Evolutionary conservation across 2,797 vertebrate species (phyloP).

Genomic region (Buceros bicornis): DNA sequence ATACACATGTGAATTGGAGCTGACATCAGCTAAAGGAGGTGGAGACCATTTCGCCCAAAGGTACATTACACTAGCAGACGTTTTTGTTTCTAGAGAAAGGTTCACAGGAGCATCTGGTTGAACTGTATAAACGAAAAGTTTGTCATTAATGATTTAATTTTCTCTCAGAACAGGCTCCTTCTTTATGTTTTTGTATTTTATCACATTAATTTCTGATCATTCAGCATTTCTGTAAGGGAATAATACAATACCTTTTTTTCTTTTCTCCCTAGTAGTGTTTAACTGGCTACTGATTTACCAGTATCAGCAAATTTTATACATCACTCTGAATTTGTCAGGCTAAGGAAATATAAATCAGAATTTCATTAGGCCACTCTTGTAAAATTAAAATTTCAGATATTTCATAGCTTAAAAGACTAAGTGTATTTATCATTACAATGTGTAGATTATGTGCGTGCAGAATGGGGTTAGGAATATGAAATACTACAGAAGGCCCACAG

Average conservation of each 20-base stretch:
- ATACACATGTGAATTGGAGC: conserved; percentile 84
- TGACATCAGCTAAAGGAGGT: conserved; percentile 81
- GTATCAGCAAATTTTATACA: background rate
- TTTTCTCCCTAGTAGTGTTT: background rate
- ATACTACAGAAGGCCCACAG: background rate
- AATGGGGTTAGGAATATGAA: background rate
- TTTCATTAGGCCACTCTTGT: background rate
- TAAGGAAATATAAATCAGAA: background rate
- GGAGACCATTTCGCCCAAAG: conserved; percentile 87
- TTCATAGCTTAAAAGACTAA: background rate
- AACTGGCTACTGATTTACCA: background rate
- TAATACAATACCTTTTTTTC: background rate
- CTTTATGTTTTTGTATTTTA: background rate
- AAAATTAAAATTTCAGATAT: background rate
- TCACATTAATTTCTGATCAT: background rate
- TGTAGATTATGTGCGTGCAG: background rate
- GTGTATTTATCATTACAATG: background rate
- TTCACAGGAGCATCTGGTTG: conserved; percentile 86
- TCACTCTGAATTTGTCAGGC: background rate
- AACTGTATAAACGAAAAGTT: conserved; percentile 77
- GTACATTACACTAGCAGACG: conserved; percentile 65
- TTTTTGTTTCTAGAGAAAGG: conserved; percentile 76
- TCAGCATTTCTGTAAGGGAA: background rate
- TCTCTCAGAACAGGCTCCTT: background rate
- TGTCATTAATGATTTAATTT: background rate